Evolutionary conservation across 2,888 invertebrate genomes (phyloP), one percentile per base, ranked within the genome.

Genomic region (Rosalia funebris): DNA sequence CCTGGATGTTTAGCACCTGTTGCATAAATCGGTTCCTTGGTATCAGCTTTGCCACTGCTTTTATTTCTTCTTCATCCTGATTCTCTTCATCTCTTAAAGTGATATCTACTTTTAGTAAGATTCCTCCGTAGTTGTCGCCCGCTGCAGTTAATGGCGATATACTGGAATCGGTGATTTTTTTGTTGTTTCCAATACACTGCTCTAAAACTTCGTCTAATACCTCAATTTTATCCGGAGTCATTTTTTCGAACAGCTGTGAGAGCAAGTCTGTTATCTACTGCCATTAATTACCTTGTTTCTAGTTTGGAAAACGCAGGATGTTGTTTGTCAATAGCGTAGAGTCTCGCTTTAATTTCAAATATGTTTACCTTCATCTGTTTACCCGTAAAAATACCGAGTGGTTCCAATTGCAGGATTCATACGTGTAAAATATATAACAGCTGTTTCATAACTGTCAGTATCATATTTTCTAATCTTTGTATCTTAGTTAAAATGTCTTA

Each of bases 51-150:
- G 48, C 66, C 5, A 66, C 69, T 1, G 45, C 45, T 11, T 69
- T 20, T 31, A 61, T 9, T n/a, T 50, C 54, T 46, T 57, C 34
- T 16, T 60, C 50, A 10, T 36, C 20, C 0, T 15, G 48, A 32
- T 37, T 20, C 15, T 54, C 20, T 16, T 32, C 25, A 16, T 54
- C 31, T 58, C 54, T 17, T 10, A 82, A 57, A 52, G 73, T 76
- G 0, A 82, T 36, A 19, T 70, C 65, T 1, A 77, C 67, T 0
- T 78, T 76, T 0, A 86, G 65, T 74, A 87, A 85, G 0, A 83
- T 73, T 65, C 87, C 86, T 0, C 86, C 86, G 70, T 86, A 87
- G 71, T 87, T 87, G 64, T 87, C 87, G 1, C 87, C 87, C 0
- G 83, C 80, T 14, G 83, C 82, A 32, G 83, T 83, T 11, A 84